Base-by-base conservation (phyloP, 2,113 vertebrate genomes). In the Pseudorasbora parva region DNA sequence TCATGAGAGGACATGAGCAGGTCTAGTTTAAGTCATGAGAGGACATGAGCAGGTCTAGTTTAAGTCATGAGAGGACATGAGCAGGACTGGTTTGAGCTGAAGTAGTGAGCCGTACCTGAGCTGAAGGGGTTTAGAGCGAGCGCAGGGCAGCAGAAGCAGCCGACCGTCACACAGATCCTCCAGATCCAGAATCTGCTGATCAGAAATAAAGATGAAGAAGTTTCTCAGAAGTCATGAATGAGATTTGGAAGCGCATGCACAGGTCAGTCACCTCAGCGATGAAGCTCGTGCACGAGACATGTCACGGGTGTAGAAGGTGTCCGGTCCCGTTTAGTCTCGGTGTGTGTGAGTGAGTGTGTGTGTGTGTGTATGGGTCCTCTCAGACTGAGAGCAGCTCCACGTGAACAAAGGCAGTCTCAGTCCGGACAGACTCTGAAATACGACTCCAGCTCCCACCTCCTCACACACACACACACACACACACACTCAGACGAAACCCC, bases 361-460 rank as follows among this genome's bases (percentile, higher is more conserved):
- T 37, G 33, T 37, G 33, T 37, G 12, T 51, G 30, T 30, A n/a
- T n/a, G n/a, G n/a, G 30, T 17, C 17, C 51, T 8, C 6, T 21
- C 7, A 2, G 51, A 47, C 49, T 41, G 69, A 54, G 87, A 78
- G 85, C 86, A 82, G 82, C 88, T 92, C 85, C 86, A 86, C 84
- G 75, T 89, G 88, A 91, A 92, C 93, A 94, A 94, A 94, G 93
- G 89, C 93, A 89, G 93, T 91, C 92, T 93, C 88, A 94, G 93
- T 93, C 89, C 62, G 59, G 83, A 64, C 59, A 86, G 87, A 90
- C 87, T 59, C 87, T 93, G 92, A 92, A 94, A 94, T 82, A 86
- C 21, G 92, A 93, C 91, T 89, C 93, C 33, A 21, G 71, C 86
- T 87, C 88, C 82, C 90, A 77, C 86, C 76, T 72, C 27, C 74